Evolutionary conservation across 2,113 vertebrate genomes (phyloP).

Genomic region (Otolemur garnettii): DNA sequence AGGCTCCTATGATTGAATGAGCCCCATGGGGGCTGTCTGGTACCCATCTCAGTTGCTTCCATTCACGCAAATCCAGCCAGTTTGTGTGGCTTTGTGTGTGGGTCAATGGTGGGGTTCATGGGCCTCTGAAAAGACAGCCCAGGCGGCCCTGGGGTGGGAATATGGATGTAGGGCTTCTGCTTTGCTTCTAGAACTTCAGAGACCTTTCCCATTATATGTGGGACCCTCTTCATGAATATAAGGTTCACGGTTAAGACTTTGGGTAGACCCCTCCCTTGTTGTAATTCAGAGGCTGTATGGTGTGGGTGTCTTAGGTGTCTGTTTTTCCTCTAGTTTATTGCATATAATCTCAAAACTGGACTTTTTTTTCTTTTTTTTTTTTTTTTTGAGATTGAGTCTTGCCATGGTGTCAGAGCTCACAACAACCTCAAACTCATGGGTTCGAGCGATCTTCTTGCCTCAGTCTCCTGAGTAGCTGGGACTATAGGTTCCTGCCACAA

Average conservation of each 20-base stretch:
- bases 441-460: no score
- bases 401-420: no score
- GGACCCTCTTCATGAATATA: accelerated
- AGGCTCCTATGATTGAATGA: background rate
- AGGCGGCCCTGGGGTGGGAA: background rate
- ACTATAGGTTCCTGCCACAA: no score
- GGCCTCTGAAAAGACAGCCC: background rate
- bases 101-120: background rate
- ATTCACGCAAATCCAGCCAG: no score
- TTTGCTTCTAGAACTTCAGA: background rate
- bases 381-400: no score
- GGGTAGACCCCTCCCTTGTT: background rate
- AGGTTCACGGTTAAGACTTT: background rate
- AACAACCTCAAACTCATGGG: no score
- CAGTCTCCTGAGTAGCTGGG: no score
- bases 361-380: no score
- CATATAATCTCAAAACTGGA: background rate
- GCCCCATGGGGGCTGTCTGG: background rate
- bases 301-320: background rate
- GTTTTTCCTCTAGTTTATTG: background rate
- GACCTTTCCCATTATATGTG: background rate
- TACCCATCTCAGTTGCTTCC: background rate
- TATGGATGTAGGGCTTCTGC: accelerated
- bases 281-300: background rate
- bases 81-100: background rate